Base-by-base conservation (phyloP, 30 jellyfish, hydroid and myxozoan species). In the Catostylus mosaicus region DNA sequence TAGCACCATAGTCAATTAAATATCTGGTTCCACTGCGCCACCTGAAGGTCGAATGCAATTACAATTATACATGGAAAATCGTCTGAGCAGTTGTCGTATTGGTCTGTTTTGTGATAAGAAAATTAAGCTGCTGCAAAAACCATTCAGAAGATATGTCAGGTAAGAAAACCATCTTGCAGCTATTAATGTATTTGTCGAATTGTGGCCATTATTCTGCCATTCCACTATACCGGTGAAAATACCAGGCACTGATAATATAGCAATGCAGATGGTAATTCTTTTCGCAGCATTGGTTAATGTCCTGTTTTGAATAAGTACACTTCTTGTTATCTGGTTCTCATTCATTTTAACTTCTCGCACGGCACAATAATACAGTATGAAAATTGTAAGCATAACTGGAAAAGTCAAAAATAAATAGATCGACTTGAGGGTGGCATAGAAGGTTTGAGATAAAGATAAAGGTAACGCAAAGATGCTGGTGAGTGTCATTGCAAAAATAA, bases 41-140 rank as follows among this genome's bases (percentile, higher is more conserved):
- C 54, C 24, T 14, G 7, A 5, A 5, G 54, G 14, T 40, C 54
- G 54, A 14, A 40, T 5, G 14, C 54, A 40, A 40, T 40, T 14
- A 7, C 54, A 40, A 7, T 40, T 40, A 40, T 40, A 5, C 14
- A 9, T 18, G 2, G 54, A 9, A 43, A 43, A 9, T 43, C 16
- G 8, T 18, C 63, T 50, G 24, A 50, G 63, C 6, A 16, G 24
- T 18, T 2, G 2, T 50, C 63, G 71, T 1, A 59, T 27, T 20
- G 71, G 38, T 6, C 37, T 23, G 38, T 59, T 59, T 59, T 59
- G 71, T 27, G 71, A 59, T 18, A 59, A 19, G 40, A 59, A 59
- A 16, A 59, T 27, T 18, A 59, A 36, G 19, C 71, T 59, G 2
- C 71, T 59, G 19, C 71, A 59, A 59, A 59, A 59, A 11, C 40